A percentile compares a stretch with the other conserved stretches of the same genome.
Conservation (phyloP, 2,113 vertebrate species). For the Motacilla tschutschensis region DNA sequence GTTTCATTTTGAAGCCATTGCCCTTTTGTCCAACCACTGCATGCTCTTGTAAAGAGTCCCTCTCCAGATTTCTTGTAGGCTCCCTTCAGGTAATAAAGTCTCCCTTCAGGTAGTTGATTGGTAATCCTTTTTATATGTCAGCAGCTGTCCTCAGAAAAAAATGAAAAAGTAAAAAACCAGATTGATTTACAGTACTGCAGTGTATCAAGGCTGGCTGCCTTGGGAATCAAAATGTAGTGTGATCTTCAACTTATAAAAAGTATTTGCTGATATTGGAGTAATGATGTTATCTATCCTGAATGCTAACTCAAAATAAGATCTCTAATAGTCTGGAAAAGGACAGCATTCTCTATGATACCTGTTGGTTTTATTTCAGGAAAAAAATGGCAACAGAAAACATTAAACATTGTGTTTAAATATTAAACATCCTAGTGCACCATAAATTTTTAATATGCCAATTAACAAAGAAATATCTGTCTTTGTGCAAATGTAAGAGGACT, state of each 20-base stretch:
- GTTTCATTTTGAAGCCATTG: neutral
- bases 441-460: slow-evolving; percentile 69
- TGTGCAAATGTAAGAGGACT: slow-evolving; percentile 24
- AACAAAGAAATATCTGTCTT: slow-evolving; percentile 39
- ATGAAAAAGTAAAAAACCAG: neutral
- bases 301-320: neutral
- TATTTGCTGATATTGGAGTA: neutral
- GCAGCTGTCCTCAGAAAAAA: neutral
- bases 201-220: neutral
- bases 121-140: neutral
- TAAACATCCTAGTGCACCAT: slow-evolving; percentile 62
- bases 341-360: neutral
- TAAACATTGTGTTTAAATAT: slow-evolving; percentile 69
- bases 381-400: slow-evolving; percentile 29
- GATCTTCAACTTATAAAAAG: neutral
- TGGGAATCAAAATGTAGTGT: neutral
- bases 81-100: neutral
- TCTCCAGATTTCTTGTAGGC: neutral
- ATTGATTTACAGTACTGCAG: neutral
- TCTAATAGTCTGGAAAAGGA: neutral
- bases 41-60: neutral
- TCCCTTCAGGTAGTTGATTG: neutral
- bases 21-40: neutral
- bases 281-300: neutral
- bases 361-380: neutral